Conservation (phyloP, 2,888 invertebrate species). For the Ypsolopha scabrella region DNA sequence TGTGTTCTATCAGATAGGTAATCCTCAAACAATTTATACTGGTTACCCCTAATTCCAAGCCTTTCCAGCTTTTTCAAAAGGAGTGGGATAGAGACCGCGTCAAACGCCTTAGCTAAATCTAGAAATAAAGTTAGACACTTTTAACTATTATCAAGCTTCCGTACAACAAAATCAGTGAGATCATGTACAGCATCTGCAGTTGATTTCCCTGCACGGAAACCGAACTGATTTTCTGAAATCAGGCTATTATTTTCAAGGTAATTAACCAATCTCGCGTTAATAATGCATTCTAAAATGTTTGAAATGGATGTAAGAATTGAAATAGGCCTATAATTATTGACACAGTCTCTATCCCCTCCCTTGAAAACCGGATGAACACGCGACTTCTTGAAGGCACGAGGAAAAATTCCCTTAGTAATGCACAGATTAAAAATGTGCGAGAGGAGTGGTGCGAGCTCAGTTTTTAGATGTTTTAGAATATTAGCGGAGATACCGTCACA, state of each 20-base stretch:
- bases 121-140: no score
- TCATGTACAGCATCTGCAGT: background rate
- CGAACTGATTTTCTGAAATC: background rate
- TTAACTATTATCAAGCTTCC: no score
- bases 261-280: background rate
- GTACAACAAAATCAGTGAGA: background rate
- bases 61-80: no score
- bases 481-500: slow-evolving; percentile 2
- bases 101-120: no score
- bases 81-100: no score
- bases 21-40: no score
- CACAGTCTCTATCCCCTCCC: background rate
- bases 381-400: slow-evolving; percentile 1
- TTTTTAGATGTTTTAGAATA: background rate
- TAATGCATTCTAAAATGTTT: background rate
- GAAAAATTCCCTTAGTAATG: background rate
- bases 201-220: background rate
- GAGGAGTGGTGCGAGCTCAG: background rate
- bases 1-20: no score
- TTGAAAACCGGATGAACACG: slow-evolving; percentile 1
- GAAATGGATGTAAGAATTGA: background rate
- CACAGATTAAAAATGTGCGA: background rate
- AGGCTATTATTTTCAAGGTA: background rate
- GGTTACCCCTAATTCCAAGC: no score
- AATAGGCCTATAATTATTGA: background rate